Conservation (phyloP, 35 echinoderm and acorn worm genomes). For the Strongylocentrotus purpuratus region DNA sequence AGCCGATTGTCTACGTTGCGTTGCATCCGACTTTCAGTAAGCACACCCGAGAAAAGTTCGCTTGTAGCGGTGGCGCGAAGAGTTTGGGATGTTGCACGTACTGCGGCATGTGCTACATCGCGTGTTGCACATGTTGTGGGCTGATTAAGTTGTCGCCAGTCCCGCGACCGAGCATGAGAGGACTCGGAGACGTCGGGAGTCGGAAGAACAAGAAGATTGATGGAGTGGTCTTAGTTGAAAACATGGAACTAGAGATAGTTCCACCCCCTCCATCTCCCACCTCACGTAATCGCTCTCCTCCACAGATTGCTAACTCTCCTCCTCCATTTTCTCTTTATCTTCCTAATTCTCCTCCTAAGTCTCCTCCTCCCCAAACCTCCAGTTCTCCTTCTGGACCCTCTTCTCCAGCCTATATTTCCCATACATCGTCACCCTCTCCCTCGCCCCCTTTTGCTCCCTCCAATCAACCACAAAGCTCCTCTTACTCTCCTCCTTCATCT, state of each 20-base stretch:
- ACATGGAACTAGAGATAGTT: conserved; percentile 19
- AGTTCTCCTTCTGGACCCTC: not conserved
- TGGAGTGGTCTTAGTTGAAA: not conserved
- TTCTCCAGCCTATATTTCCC: not conserved
- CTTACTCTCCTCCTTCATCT: not conserved
- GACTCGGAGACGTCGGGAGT: not conserved
- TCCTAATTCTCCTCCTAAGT: not conserved
- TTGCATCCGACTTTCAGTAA: conserved; percentile 17
- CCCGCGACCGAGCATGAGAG: not conserved
- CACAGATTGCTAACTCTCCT: not conserved
- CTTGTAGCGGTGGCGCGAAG: not conserved
- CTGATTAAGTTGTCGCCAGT: not conserved
- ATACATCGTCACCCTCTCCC: not conserved
- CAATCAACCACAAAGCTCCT: not conserved
- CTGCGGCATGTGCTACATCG: not conserved
- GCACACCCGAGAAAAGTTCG: not conserved
- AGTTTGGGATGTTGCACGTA: not conserved
- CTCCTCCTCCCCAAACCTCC: not conserved
- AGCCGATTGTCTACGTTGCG: not conserved
- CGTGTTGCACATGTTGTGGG: not conserved
- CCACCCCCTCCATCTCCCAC: not conserved
- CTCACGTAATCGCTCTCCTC: not conserved
- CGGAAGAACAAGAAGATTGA: not conserved
- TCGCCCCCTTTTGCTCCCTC: not conserved
- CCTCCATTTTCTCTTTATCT: not conserved